Base-by-base conservation (phyloP, 2,113 vertebrate genomes). In the Crotalus tigris region DNA sequence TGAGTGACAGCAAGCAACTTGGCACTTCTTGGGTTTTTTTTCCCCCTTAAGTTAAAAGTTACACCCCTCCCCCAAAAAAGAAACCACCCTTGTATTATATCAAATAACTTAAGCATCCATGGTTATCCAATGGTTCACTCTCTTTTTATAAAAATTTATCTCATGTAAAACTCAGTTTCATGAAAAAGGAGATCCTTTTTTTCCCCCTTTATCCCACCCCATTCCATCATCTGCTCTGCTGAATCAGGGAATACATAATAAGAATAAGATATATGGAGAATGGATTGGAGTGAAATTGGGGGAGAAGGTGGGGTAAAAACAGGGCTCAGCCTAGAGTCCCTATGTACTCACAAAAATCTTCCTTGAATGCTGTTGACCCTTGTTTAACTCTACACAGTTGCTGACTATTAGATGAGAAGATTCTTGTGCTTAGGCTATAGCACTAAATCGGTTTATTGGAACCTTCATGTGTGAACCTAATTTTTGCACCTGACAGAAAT, bases 1-100 rank as follows among this genome's bases (percentile, higher is more conserved):
- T 69, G 0, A 88, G 93, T 86, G 87, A 94, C 89, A 93, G 39
- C 58, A 10, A 88, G 90, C 4, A 94, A 92, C 93, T 94, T 46
- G 0, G 58, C 44, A 55, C 33, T 55, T 92, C 75, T 55, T 88
- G 64, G 90, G 39, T 2, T 39, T 39, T 39, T 39, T 49, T n/a
- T 2, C 0, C 7, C 49, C 24, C 92, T 90, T 49, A 15, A 90
- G 1, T 85, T 1, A 1, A 92, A 92, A 86, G 86, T 26, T 29
- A 87, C 13, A 13, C 12, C 2, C 5, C 4, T 11, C 4, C 5
- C 23, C 46, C 44, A 53, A 26, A 49, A 87, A 69, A 69, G 29
- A 69, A 69, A 17, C 2, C 13, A 17, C 4, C 24, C 49, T 24
- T 87, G 49, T 21, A 81, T 81, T 81, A 44, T 21, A 81, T 81